phyloP scores from a whole-genome alignment of 2,113 vertebrate species.

The Spea bombifrons region DNA sequence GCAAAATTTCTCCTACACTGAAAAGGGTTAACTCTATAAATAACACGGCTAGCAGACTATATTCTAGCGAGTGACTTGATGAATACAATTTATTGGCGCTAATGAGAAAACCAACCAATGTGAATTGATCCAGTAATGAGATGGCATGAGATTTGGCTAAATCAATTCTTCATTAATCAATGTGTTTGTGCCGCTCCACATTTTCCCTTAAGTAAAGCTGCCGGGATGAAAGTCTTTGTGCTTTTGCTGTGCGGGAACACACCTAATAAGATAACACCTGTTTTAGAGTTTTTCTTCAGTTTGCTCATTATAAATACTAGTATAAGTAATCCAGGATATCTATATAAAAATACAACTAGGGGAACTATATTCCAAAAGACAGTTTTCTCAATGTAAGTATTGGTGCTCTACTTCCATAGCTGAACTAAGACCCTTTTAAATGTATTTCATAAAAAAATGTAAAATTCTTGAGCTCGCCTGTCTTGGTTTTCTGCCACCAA shows the following conservation, averaged over 20 bases:
- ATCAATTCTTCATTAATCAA: not conserved
- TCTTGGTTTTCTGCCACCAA: too few relatives aligned
- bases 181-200: not conserved
- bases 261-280: not conserved
- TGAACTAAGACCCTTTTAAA: too few relatives aligned
- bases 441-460: too few relatives aligned
- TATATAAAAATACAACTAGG: too few relatives aligned
- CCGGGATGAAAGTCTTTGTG: not conserved
- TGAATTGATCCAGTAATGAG: not conserved
- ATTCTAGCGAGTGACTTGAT: not conserved
- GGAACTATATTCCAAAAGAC: too few relatives aligned
- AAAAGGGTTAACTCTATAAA: not conserved
- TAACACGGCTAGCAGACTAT: not conserved
- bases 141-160: not conserved
- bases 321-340: too few relatives aligned
- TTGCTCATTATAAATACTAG: too few relatives aligned
- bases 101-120: not conserved
- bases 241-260: not conserved
- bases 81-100: not conserved
- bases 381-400: too few relatives aligned
- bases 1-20: too few relatives aligned
- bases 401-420: too few relatives aligned
- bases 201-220: not conserved
- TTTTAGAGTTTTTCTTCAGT: too few relatives aligned
- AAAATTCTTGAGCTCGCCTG: too few relatives aligned